phyloP scores from a whole-genome alignment of 2,888 invertebrate genomes.

The Amphimallon solstitiale region DNA sequence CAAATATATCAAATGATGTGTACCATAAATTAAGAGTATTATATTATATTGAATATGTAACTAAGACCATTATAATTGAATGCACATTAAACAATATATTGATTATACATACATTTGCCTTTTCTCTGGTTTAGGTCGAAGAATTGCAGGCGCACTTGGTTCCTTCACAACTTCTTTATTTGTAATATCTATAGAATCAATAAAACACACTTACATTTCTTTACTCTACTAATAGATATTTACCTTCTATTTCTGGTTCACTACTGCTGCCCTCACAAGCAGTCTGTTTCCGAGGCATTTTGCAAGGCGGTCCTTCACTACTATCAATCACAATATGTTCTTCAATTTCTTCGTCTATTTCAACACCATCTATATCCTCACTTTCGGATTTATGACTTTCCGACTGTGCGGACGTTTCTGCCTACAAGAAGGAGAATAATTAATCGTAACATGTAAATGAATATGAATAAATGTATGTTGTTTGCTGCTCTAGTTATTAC shows the following conservation, averaged over 20 bases:
- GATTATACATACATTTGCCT: slow-evolving; percentile 45
- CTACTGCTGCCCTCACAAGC: slow-evolving; percentile 56
- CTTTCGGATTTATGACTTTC: slow-evolving; percentile 67
- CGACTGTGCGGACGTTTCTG: slow-evolving; percentile 62
- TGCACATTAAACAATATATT: neutral
- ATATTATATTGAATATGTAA: neutral
- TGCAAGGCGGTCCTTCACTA: slow-evolving; percentile 66
- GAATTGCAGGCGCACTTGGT: slow-evolving; percentile 27
- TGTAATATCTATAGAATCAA: slow-evolving; percentile 24
- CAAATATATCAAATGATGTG: neutral
- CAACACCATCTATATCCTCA: slow-evolving; percentile 63
- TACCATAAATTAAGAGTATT: too few species aligned
- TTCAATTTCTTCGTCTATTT: slow-evolving; percentile 62
- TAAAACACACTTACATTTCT: slow-evolving; percentile 3
- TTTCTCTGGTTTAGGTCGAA: slow-evolving; percentile 43
- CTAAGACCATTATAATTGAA: neutral
- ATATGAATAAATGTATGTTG: too few species aligned
- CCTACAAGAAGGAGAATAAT: neutral
- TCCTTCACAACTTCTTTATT: slow-evolving; percentile 32
- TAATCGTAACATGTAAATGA: too few species aligned
- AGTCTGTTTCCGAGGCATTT: slow-evolving; percentile 60
- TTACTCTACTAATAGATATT: neutral
- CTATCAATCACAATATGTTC: slow-evolving; percentile 63
- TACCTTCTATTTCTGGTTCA: slow-evolving; percentile 58
- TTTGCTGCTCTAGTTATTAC: too few species aligned